Evolutionary conservation across 2,888 invertebrate genomes (phyloP).

Genomic region (Cerastis rubricosa): DNA sequence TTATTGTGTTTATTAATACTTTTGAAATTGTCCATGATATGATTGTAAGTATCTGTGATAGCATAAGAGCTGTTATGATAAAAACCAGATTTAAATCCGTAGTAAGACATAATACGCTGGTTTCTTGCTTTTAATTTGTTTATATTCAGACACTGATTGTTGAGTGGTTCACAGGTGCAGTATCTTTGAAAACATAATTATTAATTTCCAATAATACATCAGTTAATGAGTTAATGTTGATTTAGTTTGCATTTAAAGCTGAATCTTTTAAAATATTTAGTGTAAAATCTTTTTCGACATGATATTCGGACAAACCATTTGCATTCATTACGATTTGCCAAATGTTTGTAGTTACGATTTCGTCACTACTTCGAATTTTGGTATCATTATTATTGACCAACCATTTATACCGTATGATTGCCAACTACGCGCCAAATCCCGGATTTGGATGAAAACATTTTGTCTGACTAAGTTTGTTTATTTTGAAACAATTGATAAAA

Average conservation of each 20-base stretch:
- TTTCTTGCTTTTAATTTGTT: neutral
- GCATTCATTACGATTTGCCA: conserved; percentile 61
- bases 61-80: neutral
- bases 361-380: conserved; percentile 52
- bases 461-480: neutral
- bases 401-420: conserved; percentile 43
- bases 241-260: conserved; percentile 18
- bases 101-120: neutral
- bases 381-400: conserved; percentile 55
- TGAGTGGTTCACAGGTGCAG: neutral
- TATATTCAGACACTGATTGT: neutral
- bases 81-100: neutral
- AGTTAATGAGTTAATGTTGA: neutral
- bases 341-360: conserved; percentile 65
- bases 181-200: conserved; percentile 7
- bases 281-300: conserved; percentile 51
- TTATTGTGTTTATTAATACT: conserved; percentile 49
- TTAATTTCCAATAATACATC: neutral
- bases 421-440: conserved; percentile 14
- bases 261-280: conserved; percentile 28
- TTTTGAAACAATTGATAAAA: conserved; percentile 6
- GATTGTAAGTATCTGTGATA: conserved; percentile 1
- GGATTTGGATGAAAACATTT: neutral
- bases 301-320: conserved; percentile 50
- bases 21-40: conserved; percentile 36